Base-by-base conservation (phyloP, 2,113 vertebrate genomes). In the Sclerurus mexicanus region DNA sequence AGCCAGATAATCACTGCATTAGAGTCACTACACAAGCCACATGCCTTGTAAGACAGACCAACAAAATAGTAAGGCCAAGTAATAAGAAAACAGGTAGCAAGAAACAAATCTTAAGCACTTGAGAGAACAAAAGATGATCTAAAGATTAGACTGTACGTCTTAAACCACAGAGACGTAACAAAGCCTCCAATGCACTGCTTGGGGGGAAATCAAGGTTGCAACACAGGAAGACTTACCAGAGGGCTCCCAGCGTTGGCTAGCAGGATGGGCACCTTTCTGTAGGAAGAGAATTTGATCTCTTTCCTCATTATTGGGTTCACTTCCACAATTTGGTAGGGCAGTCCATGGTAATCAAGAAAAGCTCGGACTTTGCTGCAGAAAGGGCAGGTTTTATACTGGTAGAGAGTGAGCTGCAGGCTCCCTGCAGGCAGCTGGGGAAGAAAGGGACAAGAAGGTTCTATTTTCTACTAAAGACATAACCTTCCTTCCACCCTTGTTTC, bases 321-420 rank as follows among this genome's bases (percentile, higher is more conserved):
- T 97, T 99, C 99, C 95, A 99, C 99, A 24, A 99, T 97, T 85
- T 99, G 95, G 67, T 99, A 99, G 16, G 98, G 98, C 73, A 99
- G 96, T 9, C 98, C 98, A 31, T 99, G 98, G 96, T 98, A 99
- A 97, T 99, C 99, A 27, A 99, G 98, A 95, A 99, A 99, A 31
- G 99, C 98, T 9, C 99, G 98, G 60, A 99, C 99, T 85, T 99
- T 99, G 97, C 99, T 99, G 98, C 99, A 99, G 98, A 99, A 99
- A 4, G 99, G 99, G 77, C 99, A 99, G 0, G 99, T 99, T 97
- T 99, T 99, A 88, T 99, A 99, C 97, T 99, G 99, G 97, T 99
- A 99, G 77, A 99, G 97, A 6, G 98, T 99, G 94, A 99, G 96
- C 85, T 98, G 97, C 62, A 98, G 95, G 16, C 24, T 97, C 21